A percentile compares a stretch with the other conserved stretches of the same genome.
Evolutionary conservation across 2,888 invertebrate species (phyloP).

Genomic region (Busseola fusca): DNA sequence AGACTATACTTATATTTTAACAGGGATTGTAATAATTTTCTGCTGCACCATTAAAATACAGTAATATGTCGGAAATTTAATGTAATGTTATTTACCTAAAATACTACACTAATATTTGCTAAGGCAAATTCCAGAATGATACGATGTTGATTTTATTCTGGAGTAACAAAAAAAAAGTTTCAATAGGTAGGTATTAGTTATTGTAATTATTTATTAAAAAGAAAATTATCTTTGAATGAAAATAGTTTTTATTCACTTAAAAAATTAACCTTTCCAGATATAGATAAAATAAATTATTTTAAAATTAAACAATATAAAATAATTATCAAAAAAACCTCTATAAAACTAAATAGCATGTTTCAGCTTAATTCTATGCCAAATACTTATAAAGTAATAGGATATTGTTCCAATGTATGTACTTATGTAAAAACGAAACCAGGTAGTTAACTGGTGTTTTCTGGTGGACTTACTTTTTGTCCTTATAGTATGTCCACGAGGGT

Average conservation of each 20-base stretch:
- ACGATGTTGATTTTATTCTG: background rate
- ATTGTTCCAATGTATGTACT: no score
- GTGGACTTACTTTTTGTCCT: background rate
- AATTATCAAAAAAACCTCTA: background rate
- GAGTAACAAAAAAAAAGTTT: background rate
- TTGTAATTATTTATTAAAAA: background rate
- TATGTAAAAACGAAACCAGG: background rate
- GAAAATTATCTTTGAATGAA: background rate
- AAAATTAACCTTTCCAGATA: background rate
- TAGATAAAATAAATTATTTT: constrained; percentile 1
- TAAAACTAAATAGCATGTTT: background rate
- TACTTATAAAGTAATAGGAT: background rate
- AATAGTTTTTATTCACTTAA: background rate
- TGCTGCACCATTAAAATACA: constrained; percentile 58
- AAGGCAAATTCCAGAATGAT: background rate
- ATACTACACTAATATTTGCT: background rate
- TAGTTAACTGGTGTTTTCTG: background rate
- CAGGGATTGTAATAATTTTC: constrained; percentile 62
- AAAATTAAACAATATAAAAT: background rate
- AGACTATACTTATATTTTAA: constrained; percentile 55
- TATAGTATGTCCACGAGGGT: background rate
- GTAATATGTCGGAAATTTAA: constrained; percentile 36
- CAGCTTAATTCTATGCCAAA: background rate
- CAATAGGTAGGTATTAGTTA: background rate
- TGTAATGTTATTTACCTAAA: constrained; percentile 38